Conservation (phyloP, 2,113 vertebrate species). For the Oreochromis spilurus region DNA sequence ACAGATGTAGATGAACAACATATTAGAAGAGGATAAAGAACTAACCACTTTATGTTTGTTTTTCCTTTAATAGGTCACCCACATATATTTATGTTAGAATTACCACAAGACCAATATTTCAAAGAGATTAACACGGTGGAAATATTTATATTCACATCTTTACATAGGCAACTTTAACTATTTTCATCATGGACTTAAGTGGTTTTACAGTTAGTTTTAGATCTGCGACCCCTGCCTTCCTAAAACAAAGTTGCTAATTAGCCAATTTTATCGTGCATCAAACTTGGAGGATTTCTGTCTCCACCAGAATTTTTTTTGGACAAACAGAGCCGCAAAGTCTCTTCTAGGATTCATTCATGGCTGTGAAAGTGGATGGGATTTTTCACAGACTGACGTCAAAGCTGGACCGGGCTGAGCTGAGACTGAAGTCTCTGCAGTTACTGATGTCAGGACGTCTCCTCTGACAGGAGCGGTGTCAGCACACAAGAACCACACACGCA, state of each 20-base stretch:
- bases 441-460: slow-evolving; percentile 17
- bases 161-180: background rate
- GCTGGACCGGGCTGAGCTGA: background rate
- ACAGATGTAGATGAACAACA: background rate
- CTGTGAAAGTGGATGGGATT: background rate
- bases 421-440: background rate
- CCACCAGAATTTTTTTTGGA: background rate
- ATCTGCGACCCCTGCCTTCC: background rate
- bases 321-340: background rate
- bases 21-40: background rate
- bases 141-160: background rate
- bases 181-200: background rate
- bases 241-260: background rate
- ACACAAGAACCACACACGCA: background rate
- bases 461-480: slow-evolving; percentile 9
- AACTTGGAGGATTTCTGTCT: background rate
- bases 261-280: background rate
- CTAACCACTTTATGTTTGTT: background rate
- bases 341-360: background rate
- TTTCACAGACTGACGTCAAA: background rate
- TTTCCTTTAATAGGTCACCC: background rate
- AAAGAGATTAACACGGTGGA: background rate
- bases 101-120: background rate
- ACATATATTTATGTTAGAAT: background rate
- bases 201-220: background rate